A percentile compares a stretch with the other conserved stretches of the same genome.
phyloP scores from a whole-genome alignment of 2,888 invertebrate species.

The Deilephila elpenor region DNA sequence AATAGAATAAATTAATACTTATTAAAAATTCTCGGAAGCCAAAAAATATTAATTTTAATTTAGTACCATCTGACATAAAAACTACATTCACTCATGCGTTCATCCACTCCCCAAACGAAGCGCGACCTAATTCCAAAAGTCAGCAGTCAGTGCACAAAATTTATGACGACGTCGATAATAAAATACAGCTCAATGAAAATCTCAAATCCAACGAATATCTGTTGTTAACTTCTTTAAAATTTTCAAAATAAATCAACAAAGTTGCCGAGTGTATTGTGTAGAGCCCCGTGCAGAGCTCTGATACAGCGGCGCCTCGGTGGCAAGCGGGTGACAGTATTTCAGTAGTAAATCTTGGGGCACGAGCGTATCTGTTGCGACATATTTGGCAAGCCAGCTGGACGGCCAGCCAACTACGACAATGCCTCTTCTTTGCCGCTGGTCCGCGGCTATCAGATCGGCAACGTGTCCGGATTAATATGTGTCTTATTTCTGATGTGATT shows the following conservation, averaged over 20 bases:
- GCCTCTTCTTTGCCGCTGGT: conserved; percentile 44
- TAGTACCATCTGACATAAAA: too few relatives aligned
- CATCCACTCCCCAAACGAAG: too few relatives aligned
- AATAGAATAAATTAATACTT: too few relatives aligned
- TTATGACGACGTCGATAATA: conserved; percentile 13
- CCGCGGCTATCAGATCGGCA: conserved; percentile 59
- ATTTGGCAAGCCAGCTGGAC: conserved; percentile 76
- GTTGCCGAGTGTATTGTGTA: conserved; percentile 34
- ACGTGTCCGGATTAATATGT: conserved; percentile 59
- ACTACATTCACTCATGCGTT: neutral
- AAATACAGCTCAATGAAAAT: conserved; percentile 38
- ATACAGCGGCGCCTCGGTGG: conserved; percentile 35
- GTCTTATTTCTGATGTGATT: conserved; percentile 43
- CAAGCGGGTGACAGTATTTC: conserved; percentile 64
- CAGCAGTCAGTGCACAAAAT: neutral
- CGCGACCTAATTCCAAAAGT: conserved; percentile 4
- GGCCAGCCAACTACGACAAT: conserved; percentile 78
- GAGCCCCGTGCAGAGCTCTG: conserved; percentile 10
- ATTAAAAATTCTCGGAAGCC: too few relatives aligned
- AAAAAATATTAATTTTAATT: too few relatives aligned
- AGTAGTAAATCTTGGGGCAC: conserved; percentile 66
- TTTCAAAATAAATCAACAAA: conserved; percentile 62
- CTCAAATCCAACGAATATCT: conserved; percentile 43
- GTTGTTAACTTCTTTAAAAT: conserved; percentile 51
- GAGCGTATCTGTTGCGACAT: conserved; percentile 72